phyloP scores from a whole-genome alignment of 2,888 invertebrate species.

The Rotaria sp. region DNA sequence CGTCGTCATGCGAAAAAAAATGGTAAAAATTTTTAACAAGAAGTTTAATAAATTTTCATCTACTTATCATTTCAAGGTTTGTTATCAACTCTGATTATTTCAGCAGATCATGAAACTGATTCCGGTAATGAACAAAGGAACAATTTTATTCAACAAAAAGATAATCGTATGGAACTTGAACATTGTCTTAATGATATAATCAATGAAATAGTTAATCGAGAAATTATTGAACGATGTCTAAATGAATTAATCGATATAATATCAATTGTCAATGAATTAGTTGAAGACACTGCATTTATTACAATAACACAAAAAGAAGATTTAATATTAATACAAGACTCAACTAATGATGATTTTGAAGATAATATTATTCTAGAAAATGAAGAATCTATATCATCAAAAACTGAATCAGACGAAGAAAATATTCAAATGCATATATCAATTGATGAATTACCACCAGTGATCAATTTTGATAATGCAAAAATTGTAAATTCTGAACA shows the following conservation, averaged over 20 bases:
- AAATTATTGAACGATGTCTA: not conserved
- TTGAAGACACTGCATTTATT: not conserved
- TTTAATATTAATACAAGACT: not conserved
- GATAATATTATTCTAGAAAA: not conserved
- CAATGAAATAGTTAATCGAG: not conserved
- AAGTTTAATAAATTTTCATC: not conserved
- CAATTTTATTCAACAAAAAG: not conserved
- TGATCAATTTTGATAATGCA: not conserved
- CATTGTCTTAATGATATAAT: not conserved
- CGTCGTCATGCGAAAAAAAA: not conserved
- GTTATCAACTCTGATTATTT: too few relatives aligned
- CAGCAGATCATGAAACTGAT: not conserved
- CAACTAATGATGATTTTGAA: not conserved
- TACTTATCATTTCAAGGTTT: not conserved
- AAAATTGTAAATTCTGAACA: not conserved
- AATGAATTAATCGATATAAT: not conserved
- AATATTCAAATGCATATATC: not conserved
- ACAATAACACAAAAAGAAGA: not conserved
- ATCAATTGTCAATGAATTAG: not conserved
- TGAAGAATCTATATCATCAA: not conserved
- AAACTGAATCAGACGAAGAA: not conserved
- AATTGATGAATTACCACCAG: not conserved
- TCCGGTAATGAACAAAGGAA: not conserved
- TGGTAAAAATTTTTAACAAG: not conserved
- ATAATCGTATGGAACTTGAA: not conserved